Conservation (phyloP, 2,113 vertebrate genomes). For the Notarius quadriscutis region DNA sequence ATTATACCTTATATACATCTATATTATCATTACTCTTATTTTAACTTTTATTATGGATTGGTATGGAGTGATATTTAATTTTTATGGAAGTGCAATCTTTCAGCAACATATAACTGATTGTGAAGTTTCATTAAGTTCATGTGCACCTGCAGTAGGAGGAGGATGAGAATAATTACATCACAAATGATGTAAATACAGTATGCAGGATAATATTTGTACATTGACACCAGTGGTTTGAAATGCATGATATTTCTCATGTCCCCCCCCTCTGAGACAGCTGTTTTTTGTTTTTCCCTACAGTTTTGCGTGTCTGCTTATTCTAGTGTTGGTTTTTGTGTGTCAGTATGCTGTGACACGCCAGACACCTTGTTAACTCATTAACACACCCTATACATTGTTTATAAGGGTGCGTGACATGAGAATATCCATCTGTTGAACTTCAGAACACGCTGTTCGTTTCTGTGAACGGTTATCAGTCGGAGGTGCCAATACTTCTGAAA, state of each 20-base stretch:
- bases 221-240: not conserved
- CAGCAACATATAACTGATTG: not conserved
- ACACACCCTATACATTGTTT: not conserved
- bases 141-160: not conserved
- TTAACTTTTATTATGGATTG: not conserved
- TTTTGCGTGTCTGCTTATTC: not conserved
- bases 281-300: too few relatives aligned
- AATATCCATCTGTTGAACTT: not conserved
- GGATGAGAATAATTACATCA: not conserved
- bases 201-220: not conserved
- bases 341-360: not conserved
- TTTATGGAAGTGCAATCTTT: not conserved
- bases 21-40: not conserved
- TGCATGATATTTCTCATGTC: not conserved
- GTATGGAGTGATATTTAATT: not conserved
- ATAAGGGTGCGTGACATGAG: not conserved
- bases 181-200: not conserved
- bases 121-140: not conserved
- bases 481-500: constrained; percentile 44
- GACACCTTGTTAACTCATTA: not conserved
- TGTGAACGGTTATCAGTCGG: not conserved
- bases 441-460: not conserved
- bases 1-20: not conserved
- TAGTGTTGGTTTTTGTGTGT: not conserved
- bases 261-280: not conserved